Evolutionary conservation across 2,113 vertebrate genomes (phyloP).

Genomic region (Lanius ludovicianus): DNA sequence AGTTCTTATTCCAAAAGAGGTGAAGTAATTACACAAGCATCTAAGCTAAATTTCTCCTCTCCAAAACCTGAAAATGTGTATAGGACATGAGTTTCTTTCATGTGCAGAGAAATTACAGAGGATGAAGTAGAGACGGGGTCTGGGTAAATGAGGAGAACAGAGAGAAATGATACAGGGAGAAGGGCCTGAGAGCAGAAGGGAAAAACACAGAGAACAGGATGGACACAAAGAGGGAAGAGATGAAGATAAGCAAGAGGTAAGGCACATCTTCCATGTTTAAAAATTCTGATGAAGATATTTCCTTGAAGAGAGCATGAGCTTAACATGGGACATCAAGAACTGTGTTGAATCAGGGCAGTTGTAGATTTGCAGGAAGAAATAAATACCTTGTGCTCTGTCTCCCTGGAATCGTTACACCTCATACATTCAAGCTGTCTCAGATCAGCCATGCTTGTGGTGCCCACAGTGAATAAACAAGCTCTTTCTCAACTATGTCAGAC

Average conservation of each 20-base stretch:
- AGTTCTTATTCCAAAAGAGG: slow-evolving; percentile 33
- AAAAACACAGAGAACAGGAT: neutral
- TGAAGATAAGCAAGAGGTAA: neutral
- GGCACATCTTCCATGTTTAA: neutral
- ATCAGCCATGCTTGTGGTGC: accelerated
- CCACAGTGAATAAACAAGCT: neutral
- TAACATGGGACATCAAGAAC: neutral
- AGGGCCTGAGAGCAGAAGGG: neutral
- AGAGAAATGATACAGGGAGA: neutral
- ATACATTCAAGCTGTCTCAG: neutral
- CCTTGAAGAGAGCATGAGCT: neutral
- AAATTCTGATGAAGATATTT: neutral
- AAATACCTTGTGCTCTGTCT: neutral
- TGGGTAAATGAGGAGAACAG: neutral
- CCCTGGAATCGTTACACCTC: neutral
- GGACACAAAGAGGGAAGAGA: neutral
- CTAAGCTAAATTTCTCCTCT: slow-evolving; percentile 48
- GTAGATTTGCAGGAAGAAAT: neutral
- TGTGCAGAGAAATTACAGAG: neutral
- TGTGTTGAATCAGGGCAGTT: neutral
- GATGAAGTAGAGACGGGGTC: neutral
- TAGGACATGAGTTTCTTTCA: neutral
- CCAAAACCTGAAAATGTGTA: slow-evolving; percentile 14
- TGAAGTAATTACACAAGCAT: slow-evolving; percentile 46
- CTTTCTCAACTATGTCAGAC: neutral